A percentile compares a stretch with the other conserved stretches of the same genome.
phyloP scores from a whole-genome alignment of 2,888 invertebrate genomes.

The Odontocolon sp. region DNA sequence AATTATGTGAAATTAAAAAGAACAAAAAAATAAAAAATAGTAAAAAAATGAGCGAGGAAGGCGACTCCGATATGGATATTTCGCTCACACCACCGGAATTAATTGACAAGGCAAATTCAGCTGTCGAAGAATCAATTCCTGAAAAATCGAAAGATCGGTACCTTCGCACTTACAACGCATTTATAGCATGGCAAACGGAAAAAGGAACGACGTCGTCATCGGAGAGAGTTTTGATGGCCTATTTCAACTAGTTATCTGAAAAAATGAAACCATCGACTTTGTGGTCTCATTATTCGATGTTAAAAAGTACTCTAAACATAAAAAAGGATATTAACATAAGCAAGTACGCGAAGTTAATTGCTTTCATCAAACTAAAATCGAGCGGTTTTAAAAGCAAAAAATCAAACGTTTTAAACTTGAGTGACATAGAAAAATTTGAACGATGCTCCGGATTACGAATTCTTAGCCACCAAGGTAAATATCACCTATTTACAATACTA shows the following conservation, averaged over 20 bases:
- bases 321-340: background rate
- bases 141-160: slow-evolving; percentile 11
- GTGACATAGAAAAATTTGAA: background rate
- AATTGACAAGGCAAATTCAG: background rate
- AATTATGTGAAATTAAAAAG: too few species aligned
- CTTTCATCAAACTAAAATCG: background rate
- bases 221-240: slow-evolving; percentile 5
- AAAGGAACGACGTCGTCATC: background rate
- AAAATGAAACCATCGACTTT: slow-evolving; percentile 18
- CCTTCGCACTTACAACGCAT: background rate
- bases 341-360: background rate
- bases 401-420: background rate
- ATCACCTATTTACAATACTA: too few species aligned
- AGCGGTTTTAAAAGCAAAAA: slow-evolving; percentile 7
- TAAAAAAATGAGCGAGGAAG: too few species aligned
- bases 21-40: too few species aligned
- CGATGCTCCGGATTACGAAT: slow-evolving; percentile 8
- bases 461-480: slow-evolving; percentile 4
- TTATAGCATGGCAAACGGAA: background rate
- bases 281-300: slow-evolving; percentile 16
- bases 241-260: slow-evolving; percentile 6
- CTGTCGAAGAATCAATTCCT: background rate
- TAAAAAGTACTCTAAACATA: background rate
- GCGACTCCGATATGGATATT: too few species aligned
- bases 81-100: too few species aligned